Evolutionary conservation across 2,888 invertebrate species (phyloP).

Genomic region (Callimorpha dominula): DNA sequence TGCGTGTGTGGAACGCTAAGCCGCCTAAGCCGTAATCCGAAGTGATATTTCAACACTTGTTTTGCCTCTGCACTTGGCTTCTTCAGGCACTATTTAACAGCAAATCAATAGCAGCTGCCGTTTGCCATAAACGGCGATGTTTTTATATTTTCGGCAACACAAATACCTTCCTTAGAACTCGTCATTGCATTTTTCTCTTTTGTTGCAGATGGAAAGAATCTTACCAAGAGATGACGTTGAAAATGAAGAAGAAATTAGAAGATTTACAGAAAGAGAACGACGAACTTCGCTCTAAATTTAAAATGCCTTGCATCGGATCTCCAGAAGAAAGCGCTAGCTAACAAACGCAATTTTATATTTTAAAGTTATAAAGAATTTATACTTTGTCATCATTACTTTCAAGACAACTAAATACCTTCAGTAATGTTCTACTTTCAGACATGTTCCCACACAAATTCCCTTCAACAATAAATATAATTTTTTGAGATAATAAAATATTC

Average conservation of each 20-base stretch:
- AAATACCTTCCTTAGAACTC: not conserved
- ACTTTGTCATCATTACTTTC: too few relatives aligned
- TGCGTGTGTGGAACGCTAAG: not conserved
- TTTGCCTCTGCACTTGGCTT: too few relatives aligned
- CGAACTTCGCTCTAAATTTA: slow-evolving; percentile 74
- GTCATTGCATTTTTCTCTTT: not conserved
- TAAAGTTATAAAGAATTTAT: too few relatives aligned
- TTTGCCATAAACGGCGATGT: too few relatives aligned
- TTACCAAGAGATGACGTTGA: slow-evolving; percentile 87
- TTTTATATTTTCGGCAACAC: too few relatives aligned
- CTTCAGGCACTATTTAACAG: too few relatives aligned
- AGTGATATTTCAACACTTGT: too few relatives aligned
- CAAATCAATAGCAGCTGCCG: too few relatives aligned
- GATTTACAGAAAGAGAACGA: slow-evolving; percentile 86
- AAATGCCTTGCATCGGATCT: slow-evolving; percentile 60
- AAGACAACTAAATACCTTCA: too few relatives aligned
- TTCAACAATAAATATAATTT: not conserved
- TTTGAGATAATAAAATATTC: not conserved
- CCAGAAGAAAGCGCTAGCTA: slow-evolving; percentile 64
- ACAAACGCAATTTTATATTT: slow-evolving; percentile 5
- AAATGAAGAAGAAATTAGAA: slow-evolving; percentile 87
- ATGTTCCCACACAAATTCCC: not conserved
- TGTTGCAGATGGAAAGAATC: slow-evolving; percentile 88
- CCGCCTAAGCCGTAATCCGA: too few relatives aligned
- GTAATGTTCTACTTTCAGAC: not conserved